These are phyloP conservation scores for Castor canadensis DNA, from an alignment of 2,113 vertebrate species.

Conservation along the genomic window DNA sequence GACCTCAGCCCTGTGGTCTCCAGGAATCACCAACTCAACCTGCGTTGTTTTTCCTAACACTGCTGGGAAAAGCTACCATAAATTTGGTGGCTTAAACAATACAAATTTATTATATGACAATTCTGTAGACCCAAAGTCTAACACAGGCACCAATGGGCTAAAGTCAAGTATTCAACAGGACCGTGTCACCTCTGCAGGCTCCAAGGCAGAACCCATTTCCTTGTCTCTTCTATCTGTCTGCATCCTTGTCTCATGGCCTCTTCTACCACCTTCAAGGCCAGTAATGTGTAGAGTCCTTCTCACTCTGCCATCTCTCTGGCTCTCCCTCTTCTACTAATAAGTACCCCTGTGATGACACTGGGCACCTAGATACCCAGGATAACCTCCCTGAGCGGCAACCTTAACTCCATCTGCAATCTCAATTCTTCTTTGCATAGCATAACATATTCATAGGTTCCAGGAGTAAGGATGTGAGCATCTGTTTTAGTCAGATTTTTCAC, in stretches of 20 bases:
- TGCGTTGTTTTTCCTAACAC: background rate
- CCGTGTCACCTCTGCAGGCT: too few species aligned
- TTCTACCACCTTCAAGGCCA: background rate
- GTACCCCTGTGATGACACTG: background rate
- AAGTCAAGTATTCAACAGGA: background rate
- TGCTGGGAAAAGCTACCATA: background rate
- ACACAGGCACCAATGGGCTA: background rate
- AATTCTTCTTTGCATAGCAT: background rate
- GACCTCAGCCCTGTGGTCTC: background rate
- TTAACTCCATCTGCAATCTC: background rate
- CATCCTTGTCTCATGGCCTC: background rate
- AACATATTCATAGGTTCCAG: background rate
- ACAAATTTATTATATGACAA: too few species aligned
- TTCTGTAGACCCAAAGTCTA: rapidly evolving
- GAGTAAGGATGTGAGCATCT: background rate
- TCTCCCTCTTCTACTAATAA: background rate
- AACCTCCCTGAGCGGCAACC: background rate
- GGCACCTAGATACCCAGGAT: background rate
- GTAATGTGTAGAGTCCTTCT: background rate
- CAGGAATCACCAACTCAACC: background rate
- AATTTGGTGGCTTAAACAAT: background rate
- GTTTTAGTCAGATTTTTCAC: background rate
- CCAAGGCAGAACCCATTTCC: background rate
- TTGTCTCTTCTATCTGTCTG: rapidly evolving
- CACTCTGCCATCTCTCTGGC: rapidly evolving